These are phyloP conservation scores for Thalassophryne amazonica DNA, from an alignment of 2,797 vertebrate species.

Conservation along the genomic window DNA sequence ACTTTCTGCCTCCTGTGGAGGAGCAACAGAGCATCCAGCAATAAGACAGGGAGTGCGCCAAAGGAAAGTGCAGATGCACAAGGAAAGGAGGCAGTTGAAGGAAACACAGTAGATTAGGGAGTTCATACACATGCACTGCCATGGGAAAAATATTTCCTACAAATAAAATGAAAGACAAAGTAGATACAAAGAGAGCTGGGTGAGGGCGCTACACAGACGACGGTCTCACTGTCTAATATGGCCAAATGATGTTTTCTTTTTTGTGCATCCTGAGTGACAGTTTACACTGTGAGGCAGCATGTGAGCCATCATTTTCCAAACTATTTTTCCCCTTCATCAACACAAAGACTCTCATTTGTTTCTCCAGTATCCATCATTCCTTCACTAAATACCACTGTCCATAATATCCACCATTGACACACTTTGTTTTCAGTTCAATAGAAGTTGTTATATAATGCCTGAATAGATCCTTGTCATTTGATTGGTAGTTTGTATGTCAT, in stretches of 20 bases:
- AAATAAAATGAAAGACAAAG: slow-evolving; percentile 31
- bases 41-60: slow-evolving; percentile 45
- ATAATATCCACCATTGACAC: slow-evolving; percentile 11
- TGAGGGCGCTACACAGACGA: slow-evolving; percentile 27
- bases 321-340: slow-evolving; percentile 29
- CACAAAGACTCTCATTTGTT: slow-evolving; percentile 38
- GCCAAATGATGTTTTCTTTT: slow-evolving; percentile 66
- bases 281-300: slow-evolving; percentile 70
- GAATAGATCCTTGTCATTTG: too few species aligned
- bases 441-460: too few species aligned
- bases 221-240: slow-evolving; percentile 54
- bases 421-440: neutral
- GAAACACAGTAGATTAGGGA: slow-evolving; percentile 32
- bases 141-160: slow-evolving; percentile 9
- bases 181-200: slow-evolving; percentile 2
- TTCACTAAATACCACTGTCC: slow-evolving; percentile 1
- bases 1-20: slow-evolving; percentile 61
- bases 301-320: slow-evolving; percentile 57
- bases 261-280: slow-evolving; percentile 74
- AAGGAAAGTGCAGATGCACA: slow-evolving; percentile 18
- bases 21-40: slow-evolving; percentile 59
- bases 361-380: slow-evolving; percentile 29
- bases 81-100: slow-evolving; percentile 12
- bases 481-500: too few species aligned
- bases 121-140: slow-evolving; percentile 51